Conservation (phyloP, 1,140 invertebrate genomes). For the Lucilia cuprina region DNA sequence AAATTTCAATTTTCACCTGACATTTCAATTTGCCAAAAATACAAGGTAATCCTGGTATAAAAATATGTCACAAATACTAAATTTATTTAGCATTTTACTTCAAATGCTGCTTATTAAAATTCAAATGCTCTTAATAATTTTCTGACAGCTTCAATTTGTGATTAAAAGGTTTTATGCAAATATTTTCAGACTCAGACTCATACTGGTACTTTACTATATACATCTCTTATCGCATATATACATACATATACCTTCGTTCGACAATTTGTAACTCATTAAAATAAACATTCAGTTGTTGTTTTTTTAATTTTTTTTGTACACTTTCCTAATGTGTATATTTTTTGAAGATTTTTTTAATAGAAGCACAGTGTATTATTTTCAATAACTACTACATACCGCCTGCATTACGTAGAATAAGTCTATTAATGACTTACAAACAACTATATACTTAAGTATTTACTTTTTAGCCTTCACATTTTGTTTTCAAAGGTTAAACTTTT, state of each 20-base stretch:
- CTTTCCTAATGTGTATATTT: neutral
- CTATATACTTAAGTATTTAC: no score
- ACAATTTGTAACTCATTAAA: neutral
- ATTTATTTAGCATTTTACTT: neutral
- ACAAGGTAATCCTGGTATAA: neutral
- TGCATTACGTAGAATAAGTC: no score
- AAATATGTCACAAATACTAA: neutral
- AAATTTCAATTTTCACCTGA: neutral
- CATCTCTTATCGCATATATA: neutral
- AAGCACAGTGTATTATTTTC: neutral
- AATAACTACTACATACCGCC: no score
- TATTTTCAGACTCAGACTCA: neutral
- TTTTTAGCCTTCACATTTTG: no score
- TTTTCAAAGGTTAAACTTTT: no score
- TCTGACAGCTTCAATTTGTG: slow-evolving; percentile 28
- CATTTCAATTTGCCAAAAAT: no score
- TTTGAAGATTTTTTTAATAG: neutral
- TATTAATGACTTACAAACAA: no score
- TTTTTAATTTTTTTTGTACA: neutral
- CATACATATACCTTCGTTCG: neutral
- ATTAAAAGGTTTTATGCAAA: slow-evolving; percentile 34
- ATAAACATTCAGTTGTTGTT: slow-evolving; percentile 1
- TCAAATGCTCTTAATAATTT: slow-evolving; percentile 25
- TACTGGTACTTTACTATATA: neutral
- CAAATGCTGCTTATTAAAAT: neutral